phyloP scores from a whole-genome alignment of 2,797 vertebrate species.

The Spondyliosoma cantharus region DNA sequence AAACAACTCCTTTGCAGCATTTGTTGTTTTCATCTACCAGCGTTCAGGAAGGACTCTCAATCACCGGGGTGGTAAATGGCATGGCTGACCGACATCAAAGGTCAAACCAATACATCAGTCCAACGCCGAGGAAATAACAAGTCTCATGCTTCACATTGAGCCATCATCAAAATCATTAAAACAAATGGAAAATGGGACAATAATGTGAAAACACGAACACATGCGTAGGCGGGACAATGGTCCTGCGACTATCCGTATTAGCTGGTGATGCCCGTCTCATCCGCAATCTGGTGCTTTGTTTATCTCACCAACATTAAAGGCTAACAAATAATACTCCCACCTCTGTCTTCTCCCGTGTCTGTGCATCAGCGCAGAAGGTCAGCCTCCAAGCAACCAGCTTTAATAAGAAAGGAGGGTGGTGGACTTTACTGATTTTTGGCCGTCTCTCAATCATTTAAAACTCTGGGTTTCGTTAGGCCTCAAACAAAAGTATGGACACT shows the following conservation, averaged over 20 bases:
- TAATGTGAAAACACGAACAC: slow-evolving; percentile 53
- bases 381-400: slow-evolving; percentile 13
- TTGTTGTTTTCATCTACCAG: slow-evolving; percentile 46
- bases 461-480: neutral
- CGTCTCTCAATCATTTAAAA: neutral
- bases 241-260: slow-evolving; percentile 37
- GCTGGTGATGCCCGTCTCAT: slow-evolving; percentile 24
- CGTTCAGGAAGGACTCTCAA: slow-evolving; percentile 53
- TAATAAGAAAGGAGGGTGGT: slow-evolving; percentile 18
- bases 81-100: slow-evolving; percentile 61
- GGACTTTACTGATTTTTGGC: neutral
- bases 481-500: slow-evolving; percentile 11
- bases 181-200: slow-evolving; percentile 54
- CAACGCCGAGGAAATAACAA: slow-evolving; percentile 63
- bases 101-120: slow-evolving; percentile 74
- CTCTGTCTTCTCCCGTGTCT: slow-evolving; percentile 30
- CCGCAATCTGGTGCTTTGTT: slow-evolving; percentile 45
- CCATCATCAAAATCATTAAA: slow-evolving; percentile 53
- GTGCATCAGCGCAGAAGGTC: slow-evolving; percentile 29
- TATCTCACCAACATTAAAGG: slow-evolving; percentile 26
- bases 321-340: slow-evolving; percentile 45
- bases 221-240: slow-evolving; percentile 32
- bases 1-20: slow-evolving; percentile 19
- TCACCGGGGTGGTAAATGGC: slow-evolving; percentile 66
- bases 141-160: slow-evolving; percentile 52